These are phyloP conservation scores for Tanypteryx hageni DNA, from an alignment of 2,888 invertebrate species.

Conservation along the genomic window DNA sequence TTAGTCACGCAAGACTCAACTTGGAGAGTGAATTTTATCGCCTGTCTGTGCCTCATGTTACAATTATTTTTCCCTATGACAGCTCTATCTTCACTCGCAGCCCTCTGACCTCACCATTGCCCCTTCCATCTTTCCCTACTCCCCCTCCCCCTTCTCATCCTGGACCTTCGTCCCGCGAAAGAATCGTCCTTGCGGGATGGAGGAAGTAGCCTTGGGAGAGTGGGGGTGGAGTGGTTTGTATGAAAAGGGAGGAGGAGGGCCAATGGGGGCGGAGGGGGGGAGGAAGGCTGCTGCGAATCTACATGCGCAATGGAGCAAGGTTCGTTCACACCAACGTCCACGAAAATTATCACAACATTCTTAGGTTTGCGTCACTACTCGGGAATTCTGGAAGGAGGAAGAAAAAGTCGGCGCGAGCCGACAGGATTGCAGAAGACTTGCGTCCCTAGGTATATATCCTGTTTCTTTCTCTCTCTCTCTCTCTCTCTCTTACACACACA, in stretches of 20 bases:
- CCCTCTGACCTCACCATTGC: not conserved
- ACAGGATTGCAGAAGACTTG: not conserved
- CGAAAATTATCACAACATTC: constrained; percentile 53
- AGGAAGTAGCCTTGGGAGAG: constrained; percentile 49
- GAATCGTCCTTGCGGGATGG: constrained; percentile 39
- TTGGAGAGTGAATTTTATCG: constrained; percentile 2
- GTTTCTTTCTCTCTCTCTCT: too few relatives aligned
- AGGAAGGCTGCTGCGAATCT: not conserved
- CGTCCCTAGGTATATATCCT: too few relatives aligned
- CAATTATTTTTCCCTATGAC: not conserved
- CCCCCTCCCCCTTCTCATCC: not conserved
- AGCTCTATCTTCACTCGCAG: not conserved
- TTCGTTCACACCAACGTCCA: constrained; percentile 45
- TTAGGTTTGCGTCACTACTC: constrained; percentile 28
- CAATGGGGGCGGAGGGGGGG: not conserved
- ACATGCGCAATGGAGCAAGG: constrained; percentile 2
- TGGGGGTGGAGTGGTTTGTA: not conserved
- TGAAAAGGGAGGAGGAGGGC: not conserved
- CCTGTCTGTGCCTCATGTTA: constrained; percentile 13
- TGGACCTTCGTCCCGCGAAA: not conserved
- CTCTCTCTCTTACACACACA: too few relatives aligned
- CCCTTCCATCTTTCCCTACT: not conserved
- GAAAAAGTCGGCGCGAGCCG: not conserved
- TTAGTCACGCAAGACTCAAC: constrained; percentile 23
- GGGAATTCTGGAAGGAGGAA: not conserved